Evolutionary conservation across 2,888 invertebrate species (phyloP).

Genomic region (Tribolium freemani): DNA sequence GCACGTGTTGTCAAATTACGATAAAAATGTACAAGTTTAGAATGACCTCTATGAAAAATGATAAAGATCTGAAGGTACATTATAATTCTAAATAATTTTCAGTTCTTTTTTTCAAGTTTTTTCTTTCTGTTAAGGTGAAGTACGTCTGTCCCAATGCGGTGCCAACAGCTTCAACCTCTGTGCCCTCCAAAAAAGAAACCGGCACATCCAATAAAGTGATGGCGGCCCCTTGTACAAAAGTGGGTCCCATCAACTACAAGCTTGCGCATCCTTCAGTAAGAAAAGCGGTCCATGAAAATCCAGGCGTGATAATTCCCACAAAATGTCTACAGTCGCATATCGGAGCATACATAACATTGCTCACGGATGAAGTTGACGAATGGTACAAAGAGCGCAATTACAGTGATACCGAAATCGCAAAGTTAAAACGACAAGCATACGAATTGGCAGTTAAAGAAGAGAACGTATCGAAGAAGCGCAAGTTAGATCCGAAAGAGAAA

Average conservation of each 20-base stretch:
- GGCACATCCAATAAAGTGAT: too few species aligned
- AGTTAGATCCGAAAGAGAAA: not conserved
- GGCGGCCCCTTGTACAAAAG: too few species aligned
- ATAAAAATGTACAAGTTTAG: constrained; percentile 57
- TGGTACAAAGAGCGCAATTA: constrained; percentile 43
- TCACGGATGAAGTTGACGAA: constrained; percentile 51
- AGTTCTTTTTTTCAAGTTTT: constrained; percentile 5
- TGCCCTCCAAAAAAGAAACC: not conserved
- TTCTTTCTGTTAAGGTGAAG: constrained; percentile 44
- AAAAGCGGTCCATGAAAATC: constrained; percentile 44
- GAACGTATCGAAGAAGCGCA: not conserved
- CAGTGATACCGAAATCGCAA: constrained; percentile 2
- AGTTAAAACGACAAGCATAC: not conserved
- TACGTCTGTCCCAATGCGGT: not conserved
- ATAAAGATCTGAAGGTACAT: constrained; percentile 55
- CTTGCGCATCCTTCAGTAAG: constrained; percentile 48
- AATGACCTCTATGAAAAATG: constrained; percentile 51
- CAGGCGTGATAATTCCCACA: constrained; percentile 48
- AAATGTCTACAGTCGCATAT: constrained; percentile 37
- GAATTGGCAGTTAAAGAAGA: not conserved
- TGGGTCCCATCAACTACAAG: constrained; percentile 1
- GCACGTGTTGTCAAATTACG: constrained; percentile 55
- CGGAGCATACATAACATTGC: constrained; percentile 48
- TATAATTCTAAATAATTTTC: not conserved
- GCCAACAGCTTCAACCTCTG: not conserved